phyloP scores from a whole-genome alignment of 2,888 invertebrate species.

The Ctenicera cuprea region DNA sequence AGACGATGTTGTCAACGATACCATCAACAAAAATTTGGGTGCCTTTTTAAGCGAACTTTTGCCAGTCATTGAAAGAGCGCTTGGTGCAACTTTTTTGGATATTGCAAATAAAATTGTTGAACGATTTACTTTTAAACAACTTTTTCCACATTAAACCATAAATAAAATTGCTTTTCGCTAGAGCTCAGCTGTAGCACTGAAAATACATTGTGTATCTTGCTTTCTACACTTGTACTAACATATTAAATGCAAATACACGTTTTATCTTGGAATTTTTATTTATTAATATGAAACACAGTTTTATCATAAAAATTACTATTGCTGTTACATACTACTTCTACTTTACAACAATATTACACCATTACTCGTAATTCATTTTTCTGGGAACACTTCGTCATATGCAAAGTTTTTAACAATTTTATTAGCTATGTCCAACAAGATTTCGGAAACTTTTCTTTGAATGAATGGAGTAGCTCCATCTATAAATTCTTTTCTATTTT shows the following conservation, averaged over 20 bases:
- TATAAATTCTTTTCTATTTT: constrained; percentile 77
- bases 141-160: constrained; percentile 71
- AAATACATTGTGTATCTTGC: no score
- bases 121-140: constrained; percentile 72
- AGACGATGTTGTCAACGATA: constrained; percentile 75
- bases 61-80: constrained; percentile 74
- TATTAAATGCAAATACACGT: no score
- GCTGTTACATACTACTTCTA: no score
- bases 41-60: constrained; percentile 74
- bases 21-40: constrained; percentile 76
- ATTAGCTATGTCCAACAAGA: constrained; percentile 75
- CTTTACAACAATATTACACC: no score
- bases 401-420: constrained; percentile 75
- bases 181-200: no score
- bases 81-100: constrained; percentile 71
- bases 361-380: constrained; percentile 16
- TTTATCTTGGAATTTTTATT: no score
- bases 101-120: constrained; percentile 74
- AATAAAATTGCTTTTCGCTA: not conserved
- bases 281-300: no score
- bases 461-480: constrained; percentile 76
- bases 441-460: constrained; percentile 74
- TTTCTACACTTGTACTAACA: no score
- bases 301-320: no score
- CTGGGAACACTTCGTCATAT: constrained; percentile 76